Evolutionary conservation across 2,888 invertebrate species (phyloP), one percentile per base, ranked within the genome.

Genomic region (Plebejus argus): DNA sequence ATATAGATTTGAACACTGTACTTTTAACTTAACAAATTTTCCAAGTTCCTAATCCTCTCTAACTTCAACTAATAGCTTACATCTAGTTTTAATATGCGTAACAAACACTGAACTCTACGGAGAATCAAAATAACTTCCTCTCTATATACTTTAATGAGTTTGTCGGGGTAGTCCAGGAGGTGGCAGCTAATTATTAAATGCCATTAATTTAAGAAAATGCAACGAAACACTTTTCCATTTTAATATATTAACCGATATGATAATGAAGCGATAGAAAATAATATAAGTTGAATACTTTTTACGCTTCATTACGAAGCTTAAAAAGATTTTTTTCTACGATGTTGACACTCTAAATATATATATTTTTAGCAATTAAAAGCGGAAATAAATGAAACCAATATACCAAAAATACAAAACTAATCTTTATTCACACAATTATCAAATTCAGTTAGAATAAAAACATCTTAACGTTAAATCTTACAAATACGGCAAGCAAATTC

Each of bases 141-240:
- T 66, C 45, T 76, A 66, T 76, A 76, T 49, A 76, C 70, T 53
- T 76, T 76, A 76, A 76, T 76, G 70, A 76, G 76, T 76, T 76
- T 76, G 70, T 70, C 28, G 12, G n/a, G 18, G 6, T 76, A 70
- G 28, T 66, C 66, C 12, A 49, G 66, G 76, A 70, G 53, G 28
- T 28, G n/a, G 49, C 28, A 33, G 71, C 20, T 71, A 33, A 71
- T 66, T 18, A 66, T 12, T 45, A 12, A 28, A 28, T 7, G 15
- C 18, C 18, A 28, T 33, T 61, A 4, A 10, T 3, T 61, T 23
- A 20, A 58, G n/a, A 56, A n/a, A 58, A 58, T 58, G n/a, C 5
- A 2, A 58, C 8, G 2, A n/a, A n/a, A 58, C 18, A 53, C 53
- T 18, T 53, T 53, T 5, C 5, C 1, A 53, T 3, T 3, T 53